Evolutionary conservation across 2,113 vertebrate species (phyloP), one percentile per base, ranked within the genome.

Genomic region (Halcyon senegalensis): DNA sequence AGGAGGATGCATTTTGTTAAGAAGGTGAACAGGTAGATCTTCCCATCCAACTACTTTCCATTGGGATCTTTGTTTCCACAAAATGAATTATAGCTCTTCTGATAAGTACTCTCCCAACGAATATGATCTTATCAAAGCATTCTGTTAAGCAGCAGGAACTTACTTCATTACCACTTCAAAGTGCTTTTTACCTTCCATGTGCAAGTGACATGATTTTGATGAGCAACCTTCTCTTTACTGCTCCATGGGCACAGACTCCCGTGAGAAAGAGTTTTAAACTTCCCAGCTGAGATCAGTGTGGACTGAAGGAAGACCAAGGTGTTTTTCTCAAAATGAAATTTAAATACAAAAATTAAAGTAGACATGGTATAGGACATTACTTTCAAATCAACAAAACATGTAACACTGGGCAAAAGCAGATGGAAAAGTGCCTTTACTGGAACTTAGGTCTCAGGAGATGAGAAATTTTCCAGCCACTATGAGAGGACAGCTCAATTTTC

Each of bases 81-180:
- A 90, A 96, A 95, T 55, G 84, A 93, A 91, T 96, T 86, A 88
- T 41, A 62, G 44, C 66, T 94, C 63, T 96, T 94, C 93, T 94
- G 96, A 78, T 84, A 94, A 95, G 72, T 70, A 64, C 90, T 91
- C 95, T 91, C 84, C 84, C 95, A 98, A 95, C 74, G 60, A 98
- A 96, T 83, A n/a, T 80, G 95, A 98, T 97, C 96, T 98, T 97
- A 98, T 96, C 98, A 95, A 78, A 94, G 93, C 86, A 96, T 97
- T 96, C 96, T 97, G 94, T 97, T 95, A 85, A 96, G 89, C 90
- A 93, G 86, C 93, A 97, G 96, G 96, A 97, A 96, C 95, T 95
- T 84, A 83, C 94, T 95, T 88, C 87, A 93, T 91, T 96, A 97
- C 97, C 97, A 98, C 97, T 97, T 98, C 95, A 97, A 98, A 97